Evolutionary conservation across 2,888 invertebrate species (phyloP).

Genomic region (Myopa testacea): DNA sequence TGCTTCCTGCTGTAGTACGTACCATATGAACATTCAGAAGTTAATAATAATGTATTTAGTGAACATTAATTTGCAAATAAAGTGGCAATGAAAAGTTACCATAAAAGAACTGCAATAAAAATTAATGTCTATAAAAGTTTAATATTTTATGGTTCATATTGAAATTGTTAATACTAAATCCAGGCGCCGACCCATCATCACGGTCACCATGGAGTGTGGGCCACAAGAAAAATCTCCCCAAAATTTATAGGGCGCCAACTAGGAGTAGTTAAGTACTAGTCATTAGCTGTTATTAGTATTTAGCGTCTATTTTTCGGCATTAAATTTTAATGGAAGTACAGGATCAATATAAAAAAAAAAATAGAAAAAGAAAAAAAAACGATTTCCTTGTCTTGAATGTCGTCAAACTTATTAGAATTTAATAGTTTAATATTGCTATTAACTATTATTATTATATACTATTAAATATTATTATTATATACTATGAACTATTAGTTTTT

Average conservation of each 20-base stretch:
- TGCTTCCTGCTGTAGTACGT: too few species aligned
- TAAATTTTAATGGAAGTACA: constrained; percentile 43
- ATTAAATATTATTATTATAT: too few species aligned
- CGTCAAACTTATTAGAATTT: background rate
- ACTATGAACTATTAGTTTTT: too few species aligned
- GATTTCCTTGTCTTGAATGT: too few species aligned
- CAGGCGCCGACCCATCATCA: constrained; percentile 9
- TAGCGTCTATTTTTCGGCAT: background rate
- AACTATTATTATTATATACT: too few species aligned
- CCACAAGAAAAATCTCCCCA: background rate
- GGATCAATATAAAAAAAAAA: background rate
- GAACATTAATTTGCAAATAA: constrained; percentile 1
- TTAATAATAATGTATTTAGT: background rate
- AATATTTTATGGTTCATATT: background rate
- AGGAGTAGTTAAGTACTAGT: background rate
- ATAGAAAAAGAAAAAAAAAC: background rate
- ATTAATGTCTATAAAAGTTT: too few species aligned
- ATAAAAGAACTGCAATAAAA: background rate
- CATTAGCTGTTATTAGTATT: background rate
- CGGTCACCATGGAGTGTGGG: background rate
- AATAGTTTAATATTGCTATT: background rate
- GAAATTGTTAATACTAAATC: constrained; percentile 4
- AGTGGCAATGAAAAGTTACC: background rate
- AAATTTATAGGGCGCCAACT: constrained; percentile 28
- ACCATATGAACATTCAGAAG: too few species aligned